Base-by-base conservation (phyloP, 2,888 invertebrate genomes). In the Rhingia campestris region DNA sequence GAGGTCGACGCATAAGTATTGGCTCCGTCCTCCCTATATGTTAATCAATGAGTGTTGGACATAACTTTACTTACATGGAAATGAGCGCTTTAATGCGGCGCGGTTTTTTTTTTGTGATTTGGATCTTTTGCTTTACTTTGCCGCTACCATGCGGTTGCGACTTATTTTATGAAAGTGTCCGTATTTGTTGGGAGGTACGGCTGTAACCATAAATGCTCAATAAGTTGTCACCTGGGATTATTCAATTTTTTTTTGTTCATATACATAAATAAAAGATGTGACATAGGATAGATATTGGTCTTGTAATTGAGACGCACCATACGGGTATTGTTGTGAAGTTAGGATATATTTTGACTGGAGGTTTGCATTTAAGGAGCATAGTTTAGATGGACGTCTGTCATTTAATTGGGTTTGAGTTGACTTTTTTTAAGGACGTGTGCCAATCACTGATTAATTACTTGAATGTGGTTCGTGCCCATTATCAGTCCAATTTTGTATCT, bases 21-120 rank as follows among this genome's bases (percentile, higher is more conserved):
- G 33, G 35, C 56, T 43, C 45, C 41, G 56, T 54, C 63, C 64
- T 64, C 69, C 67, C 77, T 79, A 69, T 79, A 82, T 82, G 82
- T 79, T 82, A 82, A 82, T 82, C 82, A 79, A 77, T 79, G 58
- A 82, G 79, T 82, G 82, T 79, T 79, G 69, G 82, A 74, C 79
- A 74, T 79, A 69, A 51, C 77, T 79, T 74, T 69, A 82, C 82
- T 63, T 64, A 79, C 69, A 82, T 79, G 73, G 79, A 82, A 79
- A 82, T 74, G 79, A 79, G 73, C 47, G 82, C 67, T 79, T 82
- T 64, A 77, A 82, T 73, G 64, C 56, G 79, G 67, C 73, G 61
- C 58, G 6, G 14, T 12, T 37, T 41, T 3, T 58, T 70, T 75
- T 58, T 70, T 75, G 59, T 61, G 41, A 22, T 51, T 51, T 41